phyloP scores from a whole-genome alignment of 2,113 vertebrate genomes.

The Rhadina sibilatrix region DNA sequence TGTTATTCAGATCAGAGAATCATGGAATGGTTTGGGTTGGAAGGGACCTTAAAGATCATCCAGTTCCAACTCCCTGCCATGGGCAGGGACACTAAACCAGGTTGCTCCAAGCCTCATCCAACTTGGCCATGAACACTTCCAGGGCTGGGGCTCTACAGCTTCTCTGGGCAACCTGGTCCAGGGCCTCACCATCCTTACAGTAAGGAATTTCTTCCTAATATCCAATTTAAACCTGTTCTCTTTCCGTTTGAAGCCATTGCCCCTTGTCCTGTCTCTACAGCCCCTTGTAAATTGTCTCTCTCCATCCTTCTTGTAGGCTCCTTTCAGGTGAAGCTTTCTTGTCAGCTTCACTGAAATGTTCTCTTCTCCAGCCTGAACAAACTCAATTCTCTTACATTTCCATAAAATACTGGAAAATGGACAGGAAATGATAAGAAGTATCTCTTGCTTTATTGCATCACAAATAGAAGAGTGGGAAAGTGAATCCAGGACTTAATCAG shows the following conservation, averaged over 20 bases:
- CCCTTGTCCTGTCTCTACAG: not conserved
- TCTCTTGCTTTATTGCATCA: not conserved
- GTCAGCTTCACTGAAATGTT: not conserved
- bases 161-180: not conserved
- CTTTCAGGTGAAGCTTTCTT: not conserved
- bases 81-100: not conserved
- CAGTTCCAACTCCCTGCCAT: not conserved
- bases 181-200: not conserved
- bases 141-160: not conserved
- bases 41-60: not conserved
- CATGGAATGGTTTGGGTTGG: not conserved
- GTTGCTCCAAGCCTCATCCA: not conserved
- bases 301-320: not conserved
- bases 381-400: not conserved
- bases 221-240: not conserved
- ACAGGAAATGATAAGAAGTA: not conserved
- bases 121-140: not conserved
- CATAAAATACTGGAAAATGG: not conserved
- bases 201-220: not conserved
- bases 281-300: not conserved
- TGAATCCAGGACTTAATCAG: not conserved
- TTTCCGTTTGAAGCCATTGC: not conserved
- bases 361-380: not conserved
- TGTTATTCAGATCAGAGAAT: not conserved
- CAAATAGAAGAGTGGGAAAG: not conserved